A percentile compares a stretch with the other conserved stretches of the same genome.
These are phyloP conservation scores for Protaetia brevitarsis DNA, from an alignment of 1,140 invertebrate species.

Conservation along the genomic window DNA sequence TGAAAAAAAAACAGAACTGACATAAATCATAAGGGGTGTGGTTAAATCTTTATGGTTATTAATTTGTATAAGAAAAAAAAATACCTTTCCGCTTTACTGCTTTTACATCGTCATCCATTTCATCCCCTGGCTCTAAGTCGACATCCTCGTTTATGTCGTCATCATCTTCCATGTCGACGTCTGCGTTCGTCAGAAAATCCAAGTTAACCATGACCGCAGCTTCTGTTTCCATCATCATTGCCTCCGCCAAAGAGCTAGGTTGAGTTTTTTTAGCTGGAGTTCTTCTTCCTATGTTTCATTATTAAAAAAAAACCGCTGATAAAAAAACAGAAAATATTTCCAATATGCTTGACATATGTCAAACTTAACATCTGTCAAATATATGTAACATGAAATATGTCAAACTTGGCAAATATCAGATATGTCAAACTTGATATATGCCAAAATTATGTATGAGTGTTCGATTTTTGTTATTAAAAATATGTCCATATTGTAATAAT, in stretches of 20 bases:
- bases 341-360: neutral
- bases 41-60: neutral
- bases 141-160: slow-evolving; percentile 74
- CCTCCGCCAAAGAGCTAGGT: slow-evolving; percentile 62
- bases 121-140: slow-evolving; percentile 56
- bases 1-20: no score
- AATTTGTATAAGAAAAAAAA: slow-evolving; percentile 7
- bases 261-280: slow-evolving; percentile 58
- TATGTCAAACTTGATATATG: no score
- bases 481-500: no score
- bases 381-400: no score
- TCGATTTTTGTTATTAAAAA: no score
- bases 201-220: slow-evolving; percentile 94
- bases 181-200: slow-evolving; percentile 82
- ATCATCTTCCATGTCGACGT: slow-evolving; percentile 88
- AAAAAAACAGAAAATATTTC: neutral
- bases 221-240: slow-evolving; percentile 84
- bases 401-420: no score
- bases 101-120: slow-evolving; percentile 60
- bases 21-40: no score
- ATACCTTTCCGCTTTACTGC: slow-evolving; percentile 54
- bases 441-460: no score
- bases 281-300: slow-evolving; percentile 47
- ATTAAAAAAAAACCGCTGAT: neutral
- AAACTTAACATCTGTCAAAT: no score